Evolutionary conservation across 2,797 vertebrate genomes (phyloP).

Genomic region (Echiichthys vipera): DNA sequence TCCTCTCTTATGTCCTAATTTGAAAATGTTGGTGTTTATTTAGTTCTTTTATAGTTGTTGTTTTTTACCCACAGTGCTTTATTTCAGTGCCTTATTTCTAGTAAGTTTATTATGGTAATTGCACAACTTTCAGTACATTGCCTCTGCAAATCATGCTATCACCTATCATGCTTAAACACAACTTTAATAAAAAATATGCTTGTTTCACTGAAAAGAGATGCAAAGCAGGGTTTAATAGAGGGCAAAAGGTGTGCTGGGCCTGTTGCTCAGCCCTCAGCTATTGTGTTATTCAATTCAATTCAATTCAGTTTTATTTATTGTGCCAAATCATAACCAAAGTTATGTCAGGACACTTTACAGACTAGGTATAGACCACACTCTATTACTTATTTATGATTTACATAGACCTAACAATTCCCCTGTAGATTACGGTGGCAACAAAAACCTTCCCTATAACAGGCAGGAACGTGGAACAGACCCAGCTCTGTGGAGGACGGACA

Average conservation of each 20-base stretch:
- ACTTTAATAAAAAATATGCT: not conserved
- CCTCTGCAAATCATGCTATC: not conserved
- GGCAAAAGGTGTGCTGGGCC: not conserved
- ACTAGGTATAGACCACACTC: no score
- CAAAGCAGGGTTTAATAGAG: not conserved
- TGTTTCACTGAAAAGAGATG: not conserved
- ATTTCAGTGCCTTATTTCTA: not conserved
- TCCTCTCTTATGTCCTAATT: not conserved
- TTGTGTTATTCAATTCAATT: not conserved
- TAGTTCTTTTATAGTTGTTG: not conserved
- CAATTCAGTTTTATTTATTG: no score
- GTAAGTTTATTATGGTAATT: not conserved
- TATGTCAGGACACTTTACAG: no score
- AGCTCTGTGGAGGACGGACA: no score
- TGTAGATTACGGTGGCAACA: no score
- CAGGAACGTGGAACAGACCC: no score
- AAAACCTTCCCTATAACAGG: no score
- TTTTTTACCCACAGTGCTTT: not conserved
- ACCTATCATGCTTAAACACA: not conserved
- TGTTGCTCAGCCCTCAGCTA: not conserved
- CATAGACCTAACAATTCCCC: no score
- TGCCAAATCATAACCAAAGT: no score
- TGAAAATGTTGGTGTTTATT: not conserved
- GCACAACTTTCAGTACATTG: not conserved
- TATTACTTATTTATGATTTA: no score